Base-by-base conservation (phyloP, 2,797 vertebrate species). In the Hoplostethus mediterraneus region DNA sequence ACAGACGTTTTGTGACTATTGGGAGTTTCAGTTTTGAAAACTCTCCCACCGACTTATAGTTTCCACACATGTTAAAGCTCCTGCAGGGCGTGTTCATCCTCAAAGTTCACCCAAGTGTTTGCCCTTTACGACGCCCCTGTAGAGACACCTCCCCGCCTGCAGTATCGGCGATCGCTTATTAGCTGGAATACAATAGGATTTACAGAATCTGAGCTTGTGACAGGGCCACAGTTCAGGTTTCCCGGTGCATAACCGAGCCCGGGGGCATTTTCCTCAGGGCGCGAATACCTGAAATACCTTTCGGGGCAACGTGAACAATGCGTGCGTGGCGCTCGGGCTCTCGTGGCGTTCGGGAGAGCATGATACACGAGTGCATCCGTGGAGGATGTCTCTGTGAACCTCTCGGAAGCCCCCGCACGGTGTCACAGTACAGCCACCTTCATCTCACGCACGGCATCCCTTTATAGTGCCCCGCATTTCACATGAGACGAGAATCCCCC, bases 231-330 rank as follows among this genome's bases (percentile, higher is more conserved):
- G 6, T 75, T 59, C 9, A 13, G 17, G 33, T 64, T 52, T 60
- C 36, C 28, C 28, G 57, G 8, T 31, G 57, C 28, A 31, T 51
- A 53, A 30, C 48, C 69, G 67, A 83, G 51, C 73, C 14, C 9
- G 40, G 47, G 73, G 21, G 60, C 49, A 44, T 78, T 67, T 56
- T 72, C 57, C 70, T 40, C n/a, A 40, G 52, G 75, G 76, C 60
- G 30, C 30, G 45, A 49, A 69, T 67, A 28, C 28, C 79, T 12
- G 2, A 52, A 84, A 86, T 81, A 77, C 67, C 57, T 82, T 80
- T 66, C 6, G 1, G 28, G 28, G 56, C 13, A 59, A 79, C 73
- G 65, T 81, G 66, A 84, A 63, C 56, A 62, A 53, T 53, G 14
- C 56, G 57, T 53, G 7, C 0, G 1, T n/a, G 14, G 63, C 21